Conservation (phyloP, 2,888 invertebrate genomes). For the Tachina lurida region DNA sequence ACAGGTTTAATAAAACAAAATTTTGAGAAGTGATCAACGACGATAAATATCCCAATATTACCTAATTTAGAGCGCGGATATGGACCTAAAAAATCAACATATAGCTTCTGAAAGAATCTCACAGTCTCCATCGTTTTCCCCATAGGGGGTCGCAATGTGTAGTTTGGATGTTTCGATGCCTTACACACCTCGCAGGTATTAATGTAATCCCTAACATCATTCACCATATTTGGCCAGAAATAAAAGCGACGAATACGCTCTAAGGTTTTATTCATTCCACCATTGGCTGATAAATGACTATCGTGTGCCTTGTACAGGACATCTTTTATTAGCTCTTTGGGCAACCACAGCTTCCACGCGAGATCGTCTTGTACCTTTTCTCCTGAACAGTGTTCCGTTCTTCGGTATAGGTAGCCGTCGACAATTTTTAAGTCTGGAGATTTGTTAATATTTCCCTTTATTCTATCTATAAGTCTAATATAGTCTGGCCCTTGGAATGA, state of each 20-base stretch:
- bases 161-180: slow-evolving; percentile 43
- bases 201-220: slow-evolving; percentile 1
- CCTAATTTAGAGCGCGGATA: no score
- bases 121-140: no score
- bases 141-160: no score
- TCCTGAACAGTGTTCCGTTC: slow-evolving; percentile 31
- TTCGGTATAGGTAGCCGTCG: slow-evolving; percentile 36
- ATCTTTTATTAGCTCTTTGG: slow-evolving; percentile 12
- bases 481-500: slow-evolving; percentile 39
- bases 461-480: not conserved
- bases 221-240: slow-evolving; percentile 3
- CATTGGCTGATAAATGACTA: slow-evolving; percentile 22
- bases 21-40: no score
- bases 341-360: slow-evolving; percentile 56
- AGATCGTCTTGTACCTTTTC: slow-evolving; percentile 25
- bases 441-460: slow-evolving; percentile 15
- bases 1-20: no score
- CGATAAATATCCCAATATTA: no score
- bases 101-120: no score
- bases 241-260: slow-evolving; percentile 34
- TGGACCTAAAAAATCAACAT: no score
- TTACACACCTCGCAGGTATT: slow-evolving; percentile 28
- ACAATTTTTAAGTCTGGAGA: slow-evolving; percentile 45
- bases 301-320: slow-evolving; percentile 7
- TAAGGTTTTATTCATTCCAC: slow-evolving; percentile 53